A percentile compares a stretch with the other conserved stretches of the same genome.
phyloP scores from a whole-genome alignment of 2,888 invertebrate genomes.

The Silvanus unidentatus region DNA sequence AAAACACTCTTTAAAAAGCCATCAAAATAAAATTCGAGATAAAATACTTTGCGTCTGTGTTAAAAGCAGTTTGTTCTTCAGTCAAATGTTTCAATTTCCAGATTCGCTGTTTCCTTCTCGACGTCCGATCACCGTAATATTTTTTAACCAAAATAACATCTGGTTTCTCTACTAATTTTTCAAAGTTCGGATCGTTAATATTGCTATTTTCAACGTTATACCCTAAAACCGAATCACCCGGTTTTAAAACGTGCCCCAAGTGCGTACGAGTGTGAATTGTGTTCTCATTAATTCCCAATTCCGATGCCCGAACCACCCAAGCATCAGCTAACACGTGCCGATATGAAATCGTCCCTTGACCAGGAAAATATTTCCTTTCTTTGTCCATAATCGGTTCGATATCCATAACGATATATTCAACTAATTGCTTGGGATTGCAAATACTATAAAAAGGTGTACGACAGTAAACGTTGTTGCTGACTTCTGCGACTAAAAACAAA shows the following conservation, averaged over 20 bases:
- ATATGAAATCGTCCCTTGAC: slow-evolving; percentile 79
- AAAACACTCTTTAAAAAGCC: too few species aligned
- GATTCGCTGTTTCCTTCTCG: slow-evolving; percentile 65
- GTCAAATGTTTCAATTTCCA: slow-evolving; percentile 92
- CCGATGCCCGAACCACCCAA: slow-evolving; percentile 86
- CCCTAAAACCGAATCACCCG: slow-evolving; percentile 91
- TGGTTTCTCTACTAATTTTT: slow-evolving; percentile 72
- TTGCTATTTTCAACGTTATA: slow-evolving; percentile 86
- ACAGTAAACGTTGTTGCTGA: slow-evolving; percentile 77
- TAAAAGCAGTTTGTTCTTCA: slow-evolving; percentile 57
- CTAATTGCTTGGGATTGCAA: slow-evolving; percentile 84
- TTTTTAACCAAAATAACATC: slow-evolving; percentile 96
- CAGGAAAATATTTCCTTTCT: slow-evolving; percentile 74
- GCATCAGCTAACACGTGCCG: slow-evolving; percentile 89
- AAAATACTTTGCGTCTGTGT: slow-evolving; percentile 56
- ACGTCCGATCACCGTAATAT: slow-evolving; percentile 67
- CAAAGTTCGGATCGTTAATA: slow-evolving; percentile 83
- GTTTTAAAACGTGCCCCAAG: slow-evolving; percentile 85
- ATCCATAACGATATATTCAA: slow-evolving; percentile 93
- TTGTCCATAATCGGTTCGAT: slow-evolving; percentile 72
- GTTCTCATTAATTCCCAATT: slow-evolving; percentile 75
- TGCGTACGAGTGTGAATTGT: slow-evolving; percentile 86
- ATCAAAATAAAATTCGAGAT: slow-evolving; percentile 7
- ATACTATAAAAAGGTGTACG: slow-evolving; percentile 80
- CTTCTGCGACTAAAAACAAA: slow-evolving; percentile 65